phyloP scores from a whole-genome alignment of 2,113 vertebrate genomes.

The Columba livia region DNA sequence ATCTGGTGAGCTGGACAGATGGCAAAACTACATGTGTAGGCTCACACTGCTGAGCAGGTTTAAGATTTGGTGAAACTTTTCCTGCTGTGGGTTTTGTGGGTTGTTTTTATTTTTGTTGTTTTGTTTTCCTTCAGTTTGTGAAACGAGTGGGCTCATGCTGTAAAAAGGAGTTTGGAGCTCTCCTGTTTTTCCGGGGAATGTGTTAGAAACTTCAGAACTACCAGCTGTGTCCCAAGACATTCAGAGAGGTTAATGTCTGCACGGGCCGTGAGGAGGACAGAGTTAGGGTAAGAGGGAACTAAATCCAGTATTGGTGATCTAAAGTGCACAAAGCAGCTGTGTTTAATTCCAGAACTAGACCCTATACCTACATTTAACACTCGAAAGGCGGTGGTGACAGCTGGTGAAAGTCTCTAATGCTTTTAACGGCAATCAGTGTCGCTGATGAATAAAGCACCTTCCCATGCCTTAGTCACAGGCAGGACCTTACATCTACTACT shows the following conservation, averaged over 20 bases:
- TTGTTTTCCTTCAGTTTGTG: background rate
- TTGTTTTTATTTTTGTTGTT: background rate
- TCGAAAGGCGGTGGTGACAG: background rate
- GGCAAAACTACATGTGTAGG: accelerated
- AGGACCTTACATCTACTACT: background rate
- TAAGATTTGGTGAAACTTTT: background rate
- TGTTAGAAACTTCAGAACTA: background rate
- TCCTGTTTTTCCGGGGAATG: background rate
- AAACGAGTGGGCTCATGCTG: background rate
- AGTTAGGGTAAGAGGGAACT: background rate
- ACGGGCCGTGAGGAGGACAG: background rate
- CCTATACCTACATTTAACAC: background rate
- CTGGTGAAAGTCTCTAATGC: background rate
- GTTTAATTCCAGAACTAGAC: background rate
- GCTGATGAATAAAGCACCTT: background rate
- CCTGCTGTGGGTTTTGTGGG: background rate
- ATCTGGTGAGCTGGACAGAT: background rate
- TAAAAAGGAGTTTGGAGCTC: background rate
- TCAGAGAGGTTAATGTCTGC: background rate
- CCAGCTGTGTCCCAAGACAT: background rate
- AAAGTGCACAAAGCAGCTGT: background rate
- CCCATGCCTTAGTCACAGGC: accelerated
- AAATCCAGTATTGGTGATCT: background rate
- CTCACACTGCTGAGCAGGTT: background rate
- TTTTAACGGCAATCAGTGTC: background rate